These are phyloP conservation scores for Bostrychus sinensis DNA, from an alignment of 2,113 vertebrate genomes.

Conservation along the genomic window DNA sequence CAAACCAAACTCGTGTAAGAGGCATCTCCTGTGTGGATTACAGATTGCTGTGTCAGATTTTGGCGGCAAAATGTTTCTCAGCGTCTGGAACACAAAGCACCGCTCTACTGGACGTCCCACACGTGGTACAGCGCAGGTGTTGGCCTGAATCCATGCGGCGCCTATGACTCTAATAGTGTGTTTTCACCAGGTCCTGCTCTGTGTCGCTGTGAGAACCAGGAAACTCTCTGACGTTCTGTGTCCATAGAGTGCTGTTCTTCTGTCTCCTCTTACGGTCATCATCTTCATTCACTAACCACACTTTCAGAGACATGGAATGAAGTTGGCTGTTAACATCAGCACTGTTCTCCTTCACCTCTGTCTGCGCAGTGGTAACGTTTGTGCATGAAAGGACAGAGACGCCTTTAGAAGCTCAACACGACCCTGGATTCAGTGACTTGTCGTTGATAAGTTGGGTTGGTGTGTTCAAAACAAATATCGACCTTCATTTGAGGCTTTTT, in stretches of 20 bases:
- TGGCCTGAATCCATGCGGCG: slow-evolving; percentile 34
- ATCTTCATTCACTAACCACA: slow-evolving; percentile 54
- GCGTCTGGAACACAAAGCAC: slow-evolving; percentile 19
- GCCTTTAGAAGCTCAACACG: slow-evolving; percentile 23
- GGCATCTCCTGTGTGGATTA: slow-evolving; percentile 32
- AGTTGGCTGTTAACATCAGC: slow-evolving; percentile 43
- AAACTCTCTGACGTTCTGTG: slow-evolving; percentile 31
- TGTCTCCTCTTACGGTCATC: slow-evolving; percentile 43
- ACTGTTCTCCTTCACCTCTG: slow-evolving; percentile 25
- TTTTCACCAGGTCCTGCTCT: slow-evolving; percentile 63
- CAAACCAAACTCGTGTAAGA: slow-evolving; percentile 23
- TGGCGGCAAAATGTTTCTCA: slow-evolving; percentile 17
- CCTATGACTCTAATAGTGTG: slow-evolving; percentile 53
- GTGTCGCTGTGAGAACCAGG: slow-evolving; percentile 38
- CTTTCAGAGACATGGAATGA: too few relatives aligned
- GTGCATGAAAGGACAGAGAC: slow-evolving; percentile 57
- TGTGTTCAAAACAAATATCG: too few relatives aligned
- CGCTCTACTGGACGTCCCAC: slow-evolving; percentile 40
- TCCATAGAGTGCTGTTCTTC: slow-evolving; percentile 35
- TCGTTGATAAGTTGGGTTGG: too few relatives aligned
- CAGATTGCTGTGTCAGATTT: slow-evolving; percentile 13
- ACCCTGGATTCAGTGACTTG: too few relatives aligned
- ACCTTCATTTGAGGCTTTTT: too few relatives aligned
- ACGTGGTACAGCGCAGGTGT: slow-evolving; percentile 33
- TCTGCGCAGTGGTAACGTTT: slow-evolving; percentile 27